Base-by-base conservation (phyloP, 2,113 vertebrate genomes). In the Ptychochromis oligacanthus region DNA sequence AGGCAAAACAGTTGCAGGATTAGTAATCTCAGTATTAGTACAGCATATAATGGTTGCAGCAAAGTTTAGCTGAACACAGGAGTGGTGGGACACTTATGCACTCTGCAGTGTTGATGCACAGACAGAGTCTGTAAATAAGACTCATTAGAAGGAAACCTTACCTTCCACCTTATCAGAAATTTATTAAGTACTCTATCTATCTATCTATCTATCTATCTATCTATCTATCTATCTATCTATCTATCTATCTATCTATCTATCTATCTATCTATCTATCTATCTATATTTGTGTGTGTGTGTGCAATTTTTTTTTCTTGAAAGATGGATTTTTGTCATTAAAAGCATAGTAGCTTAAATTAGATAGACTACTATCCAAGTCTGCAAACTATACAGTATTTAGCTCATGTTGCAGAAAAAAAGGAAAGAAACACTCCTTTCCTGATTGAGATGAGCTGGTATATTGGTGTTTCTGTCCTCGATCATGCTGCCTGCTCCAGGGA, bases 401-500 rank as follows among this genome's bases (percentile, higher is more conserved):
- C 46, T 72, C 34, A 72, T 72, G 52, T 28, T 72, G 46, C 67
- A 54, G 46, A 46, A 54, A 54, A 34, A 54, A 17, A n/a, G n/a
- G n/a, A 72, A 49, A 72, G 31, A 36, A 36, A 7, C 36, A 13
- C 17, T 52, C 67, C 26, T 20, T 15, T 52, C 31, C 43, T 78
- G 80, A 70, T 84, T 82, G 77, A 87, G 75, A 76, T 81, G 34
- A 87, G 36, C 78, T 74, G 26, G 26, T 75, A 43, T 85, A 52
- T 75, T 70, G 20, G 57, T 57, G 61, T 55, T 79, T 26, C 70
- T 81, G 26, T 84, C 85, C 46, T 88, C 79, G 61, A 78, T 88
- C 84, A 52, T 24, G 4, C 80, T 67, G 81, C 79, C 52, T 86
- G 75, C 87, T 88, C 65, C 40, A 36, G 81, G 87, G 75, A 89